Percentiles rank a stretch among this genome's conserved stretches.
phyloP scores from a whole-genome alignment of 2,888 invertebrate genomes.

The Argynnis bischoffii region DNA sequence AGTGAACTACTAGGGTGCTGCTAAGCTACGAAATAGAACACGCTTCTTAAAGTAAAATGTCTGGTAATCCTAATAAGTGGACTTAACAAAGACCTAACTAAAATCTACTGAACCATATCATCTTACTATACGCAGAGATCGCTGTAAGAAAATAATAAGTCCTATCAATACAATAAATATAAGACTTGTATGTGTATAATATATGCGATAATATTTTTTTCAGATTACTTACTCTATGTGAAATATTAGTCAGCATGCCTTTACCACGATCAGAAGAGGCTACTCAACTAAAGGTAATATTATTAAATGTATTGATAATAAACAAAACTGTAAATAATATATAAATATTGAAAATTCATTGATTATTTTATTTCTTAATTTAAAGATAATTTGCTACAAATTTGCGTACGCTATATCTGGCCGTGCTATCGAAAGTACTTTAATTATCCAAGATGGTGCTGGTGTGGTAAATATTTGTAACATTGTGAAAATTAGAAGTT shows the following conservation, averaged over 20 bases:
- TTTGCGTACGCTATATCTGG: constrained; percentile 63
- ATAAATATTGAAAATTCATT: constrained; percentile 2
- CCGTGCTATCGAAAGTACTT: constrained; percentile 47
- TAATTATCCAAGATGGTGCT: constrained; percentile 37
- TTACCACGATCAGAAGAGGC: constrained; percentile 82
- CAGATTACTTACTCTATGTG: constrained; percentile 80
- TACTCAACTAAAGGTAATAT: constrained; percentile 64
- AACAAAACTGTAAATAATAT: background rate
- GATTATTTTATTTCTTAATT: constrained; percentile 36
- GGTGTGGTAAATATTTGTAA: constrained; percentile 49
- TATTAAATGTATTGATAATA: background rate
- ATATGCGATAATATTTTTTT: constrained; percentile 39
- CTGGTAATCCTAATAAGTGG: too few relatives aligned
- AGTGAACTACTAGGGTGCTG: too few relatives aligned
- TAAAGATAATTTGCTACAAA: constrained; percentile 62
- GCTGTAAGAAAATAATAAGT: too few relatives aligned
- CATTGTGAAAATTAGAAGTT: constrained; percentile 39
- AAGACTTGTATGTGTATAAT: too few relatives aligned
- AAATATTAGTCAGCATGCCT: constrained; percentile 87
- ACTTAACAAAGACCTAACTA: too few relatives aligned
- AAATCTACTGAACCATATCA: too few relatives aligned
- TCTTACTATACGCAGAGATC: too few relatives aligned
- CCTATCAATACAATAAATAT: too few relatives aligned
- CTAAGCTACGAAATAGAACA: too few relatives aligned
- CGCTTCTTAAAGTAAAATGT: too few relatives aligned